phyloP scores from a whole-genome alignment of 2,113 vertebrate genomes.

The Coracopsis vasa region DNA sequence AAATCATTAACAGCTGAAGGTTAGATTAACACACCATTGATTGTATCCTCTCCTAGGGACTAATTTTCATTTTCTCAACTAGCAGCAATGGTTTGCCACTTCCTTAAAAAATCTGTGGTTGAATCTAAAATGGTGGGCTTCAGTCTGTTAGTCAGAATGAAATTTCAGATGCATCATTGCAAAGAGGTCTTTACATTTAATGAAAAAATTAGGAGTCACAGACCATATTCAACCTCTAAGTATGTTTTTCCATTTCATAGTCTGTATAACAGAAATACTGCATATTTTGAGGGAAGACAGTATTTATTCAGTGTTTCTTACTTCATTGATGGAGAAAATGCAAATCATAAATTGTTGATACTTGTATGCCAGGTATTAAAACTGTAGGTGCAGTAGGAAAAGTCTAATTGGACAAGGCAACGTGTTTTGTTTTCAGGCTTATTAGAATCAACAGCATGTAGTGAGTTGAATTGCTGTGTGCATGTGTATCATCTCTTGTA shows the following conservation, averaged over 20 bases:
- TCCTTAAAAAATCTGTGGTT: slow-evolving; percentile 65
- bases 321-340: slow-evolving; percentile 31
- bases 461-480: background rate
- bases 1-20: slow-evolving; percentile 81
- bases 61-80: slow-evolving; percentile 74
- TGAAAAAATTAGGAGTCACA: slow-evolving; percentile 42
- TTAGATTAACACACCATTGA: slow-evolving; percentile 74
- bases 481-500: background rate
- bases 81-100: slow-evolving; percentile 63
- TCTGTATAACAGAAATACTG: slow-evolving; percentile 27
- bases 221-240: slow-evolving; percentile 16
- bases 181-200: slow-evolving; percentile 40
- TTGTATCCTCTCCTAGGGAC: slow-evolving; percentile 72
- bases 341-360: slow-evolving; percentile 9
- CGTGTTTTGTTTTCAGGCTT: slow-evolving; percentile 45
- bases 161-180: slow-evolving; percentile 35
- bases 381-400: background rate
- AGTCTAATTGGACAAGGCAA: background rate
- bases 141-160: slow-evolving; percentile 51
- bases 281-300: slow-evolving; percentile 22
- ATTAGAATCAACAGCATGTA: background rate
- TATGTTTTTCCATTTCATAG: slow-evolving; percentile 53
- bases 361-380: background rate
- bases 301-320: slow-evolving; percentile 42
- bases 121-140: slow-evolving; percentile 43